phyloP scores from a whole-genome alignment of 2,797 vertebrate genomes.

The Gorsachius magnificus region DNA sequence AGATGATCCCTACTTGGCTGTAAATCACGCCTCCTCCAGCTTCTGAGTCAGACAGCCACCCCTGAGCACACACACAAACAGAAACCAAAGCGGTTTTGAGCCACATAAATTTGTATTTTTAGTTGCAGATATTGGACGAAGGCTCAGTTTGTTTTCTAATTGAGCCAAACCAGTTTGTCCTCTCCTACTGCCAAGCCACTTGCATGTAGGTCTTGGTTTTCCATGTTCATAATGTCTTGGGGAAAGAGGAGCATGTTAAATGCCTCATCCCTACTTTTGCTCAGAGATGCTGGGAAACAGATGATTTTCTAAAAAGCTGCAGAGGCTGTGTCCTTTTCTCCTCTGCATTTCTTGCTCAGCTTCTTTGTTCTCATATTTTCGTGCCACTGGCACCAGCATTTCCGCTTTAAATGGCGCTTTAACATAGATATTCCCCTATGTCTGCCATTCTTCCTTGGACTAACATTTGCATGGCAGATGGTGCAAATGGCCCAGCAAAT shows the following conservation, averaged over 20 bases:
- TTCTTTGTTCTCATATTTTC: slow-evolving; percentile 53
- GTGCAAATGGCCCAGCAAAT: slow-evolving; percentile 76
- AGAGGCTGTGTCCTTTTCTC: background rate
- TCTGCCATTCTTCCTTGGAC: slow-evolving; percentile 66
- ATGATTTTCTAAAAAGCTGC: background rate
- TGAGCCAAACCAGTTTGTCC: background rate
- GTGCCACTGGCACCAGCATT: slow-evolving; percentile 8
- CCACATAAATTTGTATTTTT: background rate
- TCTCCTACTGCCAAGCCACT: background rate
- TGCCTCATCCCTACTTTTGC: background rate
- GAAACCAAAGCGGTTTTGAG: background rate
- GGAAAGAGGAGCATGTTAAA: background rate
- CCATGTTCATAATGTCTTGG: background rate
- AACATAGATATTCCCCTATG: slow-evolving; percentile 55
- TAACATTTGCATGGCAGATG: slow-evolving; percentile 77
- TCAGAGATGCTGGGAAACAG: background rate
- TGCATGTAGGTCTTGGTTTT: background rate
- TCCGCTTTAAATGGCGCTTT: slow-evolving; percentile 61
- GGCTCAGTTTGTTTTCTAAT: background rate
- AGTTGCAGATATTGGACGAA: slow-evolving; percentile 5
- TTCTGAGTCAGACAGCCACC: slow-evolving; percentile 19
- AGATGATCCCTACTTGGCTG: background rate
- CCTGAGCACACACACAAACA: background rate
- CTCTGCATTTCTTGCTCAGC: background rate
- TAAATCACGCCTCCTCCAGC: background rate